Conservation (phyloP, 2,113 vertebrate genomes). For the Thalassoma bifasciatum region DNA sequence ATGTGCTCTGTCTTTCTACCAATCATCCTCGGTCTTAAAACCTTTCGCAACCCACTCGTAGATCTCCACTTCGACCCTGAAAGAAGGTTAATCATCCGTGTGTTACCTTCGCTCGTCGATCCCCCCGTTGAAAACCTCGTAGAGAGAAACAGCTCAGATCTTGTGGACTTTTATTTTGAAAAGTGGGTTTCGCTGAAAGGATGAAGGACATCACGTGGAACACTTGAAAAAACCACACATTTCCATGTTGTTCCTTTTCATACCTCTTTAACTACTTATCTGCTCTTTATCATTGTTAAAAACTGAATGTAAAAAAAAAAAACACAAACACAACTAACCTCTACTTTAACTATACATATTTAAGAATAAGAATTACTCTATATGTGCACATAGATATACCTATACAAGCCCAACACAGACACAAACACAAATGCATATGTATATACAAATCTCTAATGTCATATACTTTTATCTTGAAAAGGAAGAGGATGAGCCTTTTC, state of each 20-base stretch:
- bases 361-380: constrained; percentile 77
- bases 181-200: constrained; percentile 47
- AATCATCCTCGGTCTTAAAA: constrained; percentile 32
- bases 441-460: constrained; percentile 82
- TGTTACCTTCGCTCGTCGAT: too few species aligned
- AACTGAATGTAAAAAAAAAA: constrained; percentile 81
- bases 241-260: constrained; percentile 32
- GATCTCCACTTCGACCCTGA: not conserved
- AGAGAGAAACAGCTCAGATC: too few species aligned
- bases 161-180: constrained; percentile 11
- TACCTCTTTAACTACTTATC: constrained; percentile 64
- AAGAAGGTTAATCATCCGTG: too few species aligned
- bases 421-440: constrained; percentile 79
- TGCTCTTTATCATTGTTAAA: constrained; percentile 72
- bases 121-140: too few species aligned
- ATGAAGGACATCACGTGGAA: constrained; percentile 36
- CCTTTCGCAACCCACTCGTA: constrained; percentile 23
- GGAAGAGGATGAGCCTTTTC: constrained; percentile 80
- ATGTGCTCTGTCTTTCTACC: constrained; percentile 19
- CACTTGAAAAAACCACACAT: constrained; percentile 57
- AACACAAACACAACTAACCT: constrained; percentile 79
- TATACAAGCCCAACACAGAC: constrained; percentile 76
- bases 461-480: constrained; percentile 77
- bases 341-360: constrained; percentile 81
- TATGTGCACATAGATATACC: constrained; percentile 79